Evolutionary conservation across 1,140 invertebrate genomes (phyloP), one percentile per base, ranked within the genome.

Genomic region (Leptopilina clavipes): DNA sequence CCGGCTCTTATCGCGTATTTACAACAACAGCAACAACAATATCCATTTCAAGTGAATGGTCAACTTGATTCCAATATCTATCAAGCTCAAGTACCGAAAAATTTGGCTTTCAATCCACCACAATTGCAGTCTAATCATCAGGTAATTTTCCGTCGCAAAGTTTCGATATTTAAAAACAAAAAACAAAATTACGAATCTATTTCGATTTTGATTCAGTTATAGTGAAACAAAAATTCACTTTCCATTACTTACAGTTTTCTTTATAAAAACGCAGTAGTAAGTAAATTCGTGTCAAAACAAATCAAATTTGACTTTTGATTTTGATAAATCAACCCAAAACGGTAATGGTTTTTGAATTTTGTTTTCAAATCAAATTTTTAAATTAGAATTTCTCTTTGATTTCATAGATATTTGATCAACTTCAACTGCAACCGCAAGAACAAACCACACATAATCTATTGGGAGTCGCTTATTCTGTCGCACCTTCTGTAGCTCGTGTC

Each of bases 401-500:
- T 1, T 65, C 14, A 65, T 14, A 65, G 59, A 78, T 84, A 0
- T 73, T 80, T 6, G 84, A 87, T 18, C 83, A 84, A 72, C 31
- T 75, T 59, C 79, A 83, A 54, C 74, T 81, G 3, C 80, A 82
- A 37, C 81, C 1, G 5, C 25, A 83, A 14, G 76, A 82, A 44
- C 81, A 82, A 59, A 72, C 81, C 18, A 18, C 76, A 83, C 45
- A 12, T n/a, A 88, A 83, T 79, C 83, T 88, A 48, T 73, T 88
- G 37, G 87, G 87, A 7, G 52, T 88, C 19, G 83, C 87, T 65
- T 88, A 86, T 75, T 88, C 87, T 3, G 73, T 86, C 18, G 84
- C 87, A 18, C 84, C 86, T 12, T 81, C 85, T 0, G 87, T 88
- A 2, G 82, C 87, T 17, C 85, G 81, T 18, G 86, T 88, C 5